These are phyloP conservation scores for Ptyas mucosa DNA, from an alignment of 2,113 vertebrate genomes.

Conservation along the genomic window DNA sequence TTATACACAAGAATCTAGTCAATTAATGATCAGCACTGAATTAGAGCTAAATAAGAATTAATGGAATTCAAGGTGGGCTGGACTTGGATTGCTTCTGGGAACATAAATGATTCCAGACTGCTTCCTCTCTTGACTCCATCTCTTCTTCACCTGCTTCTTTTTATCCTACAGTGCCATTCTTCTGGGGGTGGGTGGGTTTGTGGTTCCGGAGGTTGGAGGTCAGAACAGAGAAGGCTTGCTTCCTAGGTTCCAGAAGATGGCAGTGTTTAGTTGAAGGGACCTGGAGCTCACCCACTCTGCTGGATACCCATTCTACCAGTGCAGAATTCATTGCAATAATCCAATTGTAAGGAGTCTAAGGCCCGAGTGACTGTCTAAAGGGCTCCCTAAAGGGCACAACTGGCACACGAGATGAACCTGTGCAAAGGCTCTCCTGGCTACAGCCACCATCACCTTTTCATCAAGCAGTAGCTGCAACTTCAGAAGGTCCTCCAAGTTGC, in stretches of 20 bases:
- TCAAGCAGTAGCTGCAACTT: background rate
- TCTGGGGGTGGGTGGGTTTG: background rate
- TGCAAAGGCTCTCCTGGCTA: background rate
- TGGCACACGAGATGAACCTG: background rate
- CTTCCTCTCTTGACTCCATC: background rate
- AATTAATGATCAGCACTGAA: background rate
- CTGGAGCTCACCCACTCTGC: background rate
- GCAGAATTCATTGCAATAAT: background rate
- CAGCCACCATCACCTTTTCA: background rate
- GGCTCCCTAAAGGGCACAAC: background rate
- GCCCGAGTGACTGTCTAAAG: background rate
- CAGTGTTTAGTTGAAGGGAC: background rate
- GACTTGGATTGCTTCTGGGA: background rate
- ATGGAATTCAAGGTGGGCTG: background rate
- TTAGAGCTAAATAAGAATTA: background rate
- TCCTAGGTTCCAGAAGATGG: background rate
- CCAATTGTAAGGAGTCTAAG: background rate
- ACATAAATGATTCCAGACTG: background rate
- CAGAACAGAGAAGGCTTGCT: background rate
- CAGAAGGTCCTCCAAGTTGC: background rate
- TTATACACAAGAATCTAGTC: background rate
- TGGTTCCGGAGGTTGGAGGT: background rate
- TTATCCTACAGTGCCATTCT: background rate
- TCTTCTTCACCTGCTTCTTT: background rate
- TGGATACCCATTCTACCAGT: background rate